These are phyloP conservation scores for Paragorgia papillata DNA, from an alignment of 92 coral and sea anemone genomes.

Conservation along the genomic window DNA sequence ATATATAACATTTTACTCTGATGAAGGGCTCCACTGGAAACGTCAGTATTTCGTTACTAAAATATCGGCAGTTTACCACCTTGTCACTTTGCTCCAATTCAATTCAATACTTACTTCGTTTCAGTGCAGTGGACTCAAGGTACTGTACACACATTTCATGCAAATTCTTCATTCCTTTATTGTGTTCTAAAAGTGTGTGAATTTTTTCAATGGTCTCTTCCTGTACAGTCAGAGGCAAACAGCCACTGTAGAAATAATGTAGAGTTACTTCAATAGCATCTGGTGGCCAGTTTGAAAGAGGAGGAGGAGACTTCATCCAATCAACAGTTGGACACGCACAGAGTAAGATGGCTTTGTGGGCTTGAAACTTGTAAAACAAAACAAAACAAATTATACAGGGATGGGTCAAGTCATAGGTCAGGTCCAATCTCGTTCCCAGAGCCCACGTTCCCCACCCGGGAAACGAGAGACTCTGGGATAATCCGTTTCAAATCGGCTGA, in stretches of 20 bases:
- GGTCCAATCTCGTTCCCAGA: no score
- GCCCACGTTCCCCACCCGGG: no score
- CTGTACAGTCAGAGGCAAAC: constrained; percentile 52
- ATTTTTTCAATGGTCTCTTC: constrained; percentile 67
- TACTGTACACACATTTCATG: constrained; percentile 61
- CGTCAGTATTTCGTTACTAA: no score
- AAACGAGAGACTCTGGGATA: no score
- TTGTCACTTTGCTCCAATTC: no score
- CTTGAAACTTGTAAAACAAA: constrained; percentile 54
- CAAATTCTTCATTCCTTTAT: constrained; percentile 51
- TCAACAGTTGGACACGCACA: constrained; percentile 60
- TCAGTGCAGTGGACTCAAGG: constrained; percentile 79
- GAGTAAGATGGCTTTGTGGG: constrained; percentile 72
- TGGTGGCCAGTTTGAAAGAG: constrained; percentile 52
- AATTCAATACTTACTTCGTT: constrained; percentile 66
- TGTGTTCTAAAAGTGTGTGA: constrained; percentile 34
- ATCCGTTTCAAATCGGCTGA: no score
- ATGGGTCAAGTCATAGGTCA: neutral
- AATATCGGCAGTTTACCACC: no score
- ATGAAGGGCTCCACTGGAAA: no score
- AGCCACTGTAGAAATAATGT: constrained; percentile 68
- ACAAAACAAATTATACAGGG: neutral
- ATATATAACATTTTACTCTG: no score
- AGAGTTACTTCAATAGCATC: constrained; percentile 64
- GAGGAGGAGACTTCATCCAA: constrained; percentile 69